Percentiles rank a stretch among this genome's conserved stretches.
Evolutionary conservation across 2,888 invertebrate species (phyloP).

Genomic region (Nineta flava): DNA sequence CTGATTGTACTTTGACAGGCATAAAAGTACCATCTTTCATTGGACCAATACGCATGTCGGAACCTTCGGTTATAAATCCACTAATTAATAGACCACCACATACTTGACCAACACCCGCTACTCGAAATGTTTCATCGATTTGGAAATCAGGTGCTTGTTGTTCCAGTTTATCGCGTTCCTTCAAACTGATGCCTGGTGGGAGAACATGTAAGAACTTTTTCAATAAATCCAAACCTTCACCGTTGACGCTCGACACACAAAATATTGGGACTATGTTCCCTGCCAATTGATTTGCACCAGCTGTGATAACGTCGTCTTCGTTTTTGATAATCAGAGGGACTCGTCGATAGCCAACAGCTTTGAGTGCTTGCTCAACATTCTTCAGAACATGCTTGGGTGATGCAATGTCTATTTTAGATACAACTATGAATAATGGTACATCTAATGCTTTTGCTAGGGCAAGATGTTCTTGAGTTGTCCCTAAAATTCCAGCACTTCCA

Average conservation of each 20-base stretch:
- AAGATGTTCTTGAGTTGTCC: slow-evolving; percentile 82
- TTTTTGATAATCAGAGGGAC: slow-evolving; percentile 47
- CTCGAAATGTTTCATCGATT: slow-evolving; percentile 86
- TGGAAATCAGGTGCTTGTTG: slow-evolving; percentile 72
- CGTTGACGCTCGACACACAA: slow-evolving; percentile 81
- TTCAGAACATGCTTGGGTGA: slow-evolving; percentile 34
- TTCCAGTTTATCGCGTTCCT: slow-evolving; percentile 53
- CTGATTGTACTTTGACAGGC: slow-evolving; percentile 60
- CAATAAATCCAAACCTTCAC: slow-evolving; percentile 66
- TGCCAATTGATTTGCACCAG: slow-evolving; percentile 47
- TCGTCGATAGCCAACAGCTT: slow-evolving; percentile 44
- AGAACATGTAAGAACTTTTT: slow-evolving; percentile 76
- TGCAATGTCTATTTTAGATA: slow-evolving; percentile 88
- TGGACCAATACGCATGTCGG: slow-evolving; percentile 59
- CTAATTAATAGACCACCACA: slow-evolving; percentile 72
- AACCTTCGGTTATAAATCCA: slow-evolving; percentile 78
- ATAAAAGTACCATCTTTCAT: slow-evolving; percentile 63
- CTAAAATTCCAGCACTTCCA: slow-evolving; percentile 61
- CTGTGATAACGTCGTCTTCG: slow-evolving; percentile 59
- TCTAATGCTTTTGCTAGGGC: slow-evolving; percentile 65
- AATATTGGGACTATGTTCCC: slow-evolving; percentile 62
- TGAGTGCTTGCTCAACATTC: slow-evolving; percentile 43
- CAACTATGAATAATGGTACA: slow-evolving; percentile 82
- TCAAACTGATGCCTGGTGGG: slow-evolving; percentile 43
- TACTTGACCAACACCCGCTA: slow-evolving; percentile 67